phyloP scores from a whole-genome alignment of 2,888 invertebrate genomes.

The Calameuta filiformis region DNA sequence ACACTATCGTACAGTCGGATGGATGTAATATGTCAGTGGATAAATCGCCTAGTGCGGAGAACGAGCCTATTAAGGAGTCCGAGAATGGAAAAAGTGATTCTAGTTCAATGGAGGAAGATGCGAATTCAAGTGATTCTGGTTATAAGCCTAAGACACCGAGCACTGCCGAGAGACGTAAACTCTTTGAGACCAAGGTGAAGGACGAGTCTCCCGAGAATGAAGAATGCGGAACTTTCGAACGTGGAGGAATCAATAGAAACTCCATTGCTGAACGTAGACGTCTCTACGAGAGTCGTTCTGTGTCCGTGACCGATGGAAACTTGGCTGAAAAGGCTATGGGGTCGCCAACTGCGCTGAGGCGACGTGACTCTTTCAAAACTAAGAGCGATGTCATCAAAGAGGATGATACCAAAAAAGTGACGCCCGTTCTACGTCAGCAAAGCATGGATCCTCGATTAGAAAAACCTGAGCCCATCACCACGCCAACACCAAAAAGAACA shows the following conservation, averaged over 20 bases:
- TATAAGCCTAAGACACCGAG: conserved; percentile 81
- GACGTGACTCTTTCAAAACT: conserved; percentile 77
- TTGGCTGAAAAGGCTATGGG: conserved; percentile 68
- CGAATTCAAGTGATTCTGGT: conserved; percentile 74
- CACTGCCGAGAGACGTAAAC: conserved; percentile 82
- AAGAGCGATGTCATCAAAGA: conserved; percentile 71
- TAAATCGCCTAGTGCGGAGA: conserved; percentile 49
- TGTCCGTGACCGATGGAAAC: conserved; percentile 75
- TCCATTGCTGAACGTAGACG: conserved; percentile 84
- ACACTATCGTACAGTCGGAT: conserved; percentile 49
- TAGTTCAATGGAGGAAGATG: conserved; percentile 73
- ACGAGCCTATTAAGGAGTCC: conserved; percentile 55
- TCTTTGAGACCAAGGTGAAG: conserved; percentile 71
- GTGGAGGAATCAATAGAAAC: conserved; percentile 73
- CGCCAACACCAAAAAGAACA: conserved; percentile 81
- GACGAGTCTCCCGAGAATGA: conserved; percentile 70
- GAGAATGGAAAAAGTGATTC: conserved; percentile 73
- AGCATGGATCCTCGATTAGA: conserved; percentile 67
- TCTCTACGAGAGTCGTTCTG: conserved; percentile 81
- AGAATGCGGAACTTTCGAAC: conserved; percentile 69
- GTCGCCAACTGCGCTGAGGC: conserved; percentile 80
- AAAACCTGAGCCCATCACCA: conserved; percentile 65
- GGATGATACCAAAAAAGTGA: conserved; percentile 64
- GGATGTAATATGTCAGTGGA: conserved; percentile 44
- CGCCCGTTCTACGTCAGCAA: conserved; percentile 67